Conservation (phyloP, 2,113 vertebrate species). For the Zosterops lateralis region DNA sequence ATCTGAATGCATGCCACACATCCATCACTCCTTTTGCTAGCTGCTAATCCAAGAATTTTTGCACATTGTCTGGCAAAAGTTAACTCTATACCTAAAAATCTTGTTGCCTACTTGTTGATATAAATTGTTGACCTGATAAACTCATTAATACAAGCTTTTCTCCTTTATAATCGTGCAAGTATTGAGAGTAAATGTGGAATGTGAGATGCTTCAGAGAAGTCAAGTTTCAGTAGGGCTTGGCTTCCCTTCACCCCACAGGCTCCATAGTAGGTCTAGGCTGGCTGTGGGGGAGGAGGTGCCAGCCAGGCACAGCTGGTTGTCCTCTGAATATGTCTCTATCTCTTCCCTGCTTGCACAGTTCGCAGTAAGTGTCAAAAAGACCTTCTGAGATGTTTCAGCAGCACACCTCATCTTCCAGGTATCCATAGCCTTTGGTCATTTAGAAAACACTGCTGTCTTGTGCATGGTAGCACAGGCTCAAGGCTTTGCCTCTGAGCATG, state of each 20-base stretch:
- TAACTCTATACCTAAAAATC: not conserved
- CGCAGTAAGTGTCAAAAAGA: not conserved
- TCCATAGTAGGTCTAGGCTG: not conserved
- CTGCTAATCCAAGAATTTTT: not conserved
- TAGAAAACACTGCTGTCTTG: not conserved
- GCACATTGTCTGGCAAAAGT: not conserved
- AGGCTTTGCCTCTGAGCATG: not conserved
- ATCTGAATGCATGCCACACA: not conserved
- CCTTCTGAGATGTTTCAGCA: not conserved
- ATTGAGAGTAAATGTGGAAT: not conserved
- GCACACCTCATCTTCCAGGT: not conserved
- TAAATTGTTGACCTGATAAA: not conserved
- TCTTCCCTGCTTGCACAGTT: not conserved
- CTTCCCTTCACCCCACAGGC: not conserved
- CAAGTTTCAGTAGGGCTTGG: not conserved
- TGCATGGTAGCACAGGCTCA: not conserved
- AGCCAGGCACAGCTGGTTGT: not conserved
- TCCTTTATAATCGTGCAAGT: not conserved
- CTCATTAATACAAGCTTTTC: not conserved
- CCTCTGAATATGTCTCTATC: not conserved
- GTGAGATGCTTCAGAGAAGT: not conserved
- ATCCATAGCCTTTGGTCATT: not conserved
- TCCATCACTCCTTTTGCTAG: not conserved
- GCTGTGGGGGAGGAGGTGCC: not conserved
- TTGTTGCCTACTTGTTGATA: not conserved